A percentile compares a stretch with the other conserved stretches of the same genome.
phyloP scores from a whole-genome alignment of 2,113 vertebrate genomes.

The Meleagris gallopavo region DNA sequence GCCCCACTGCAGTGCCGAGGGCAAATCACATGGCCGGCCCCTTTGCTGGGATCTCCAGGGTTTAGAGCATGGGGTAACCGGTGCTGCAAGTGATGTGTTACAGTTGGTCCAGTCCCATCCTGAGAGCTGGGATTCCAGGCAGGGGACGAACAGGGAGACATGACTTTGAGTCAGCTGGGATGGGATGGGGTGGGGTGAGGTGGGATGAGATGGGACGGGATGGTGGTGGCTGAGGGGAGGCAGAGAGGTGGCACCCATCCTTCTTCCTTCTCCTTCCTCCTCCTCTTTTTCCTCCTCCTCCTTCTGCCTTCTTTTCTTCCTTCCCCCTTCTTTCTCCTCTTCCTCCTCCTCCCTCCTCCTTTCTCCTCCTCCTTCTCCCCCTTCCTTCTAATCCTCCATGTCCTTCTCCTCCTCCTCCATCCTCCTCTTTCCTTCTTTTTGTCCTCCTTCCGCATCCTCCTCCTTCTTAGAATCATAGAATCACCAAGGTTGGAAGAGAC shows the following conservation, averaged over 20 bases:
- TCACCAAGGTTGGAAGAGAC: too few relatives aligned
- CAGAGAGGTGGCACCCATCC: neutral
- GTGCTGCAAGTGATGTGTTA: neutral
- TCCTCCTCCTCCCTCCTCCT: neutral
- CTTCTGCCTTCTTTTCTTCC: neutral
- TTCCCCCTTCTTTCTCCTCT: too few relatives aligned
- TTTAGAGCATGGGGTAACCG: neutral
- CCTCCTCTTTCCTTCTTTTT: neutral
- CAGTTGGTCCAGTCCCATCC: neutral
- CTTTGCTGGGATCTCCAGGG: neutral
- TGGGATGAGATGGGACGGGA: neutral
- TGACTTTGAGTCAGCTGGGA: neutral
- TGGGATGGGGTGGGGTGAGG: neutral
- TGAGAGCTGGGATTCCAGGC: neutral
- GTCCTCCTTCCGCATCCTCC: neutral
- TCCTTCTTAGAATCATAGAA: neutral
- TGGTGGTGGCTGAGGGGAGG: neutral
- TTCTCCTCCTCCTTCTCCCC: neutral
- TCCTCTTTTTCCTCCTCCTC: too few relatives aligned
- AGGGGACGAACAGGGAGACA: neutral
- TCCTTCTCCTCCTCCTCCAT: neutral
- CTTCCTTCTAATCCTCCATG: neutral
- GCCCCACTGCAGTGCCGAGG: accelerated
- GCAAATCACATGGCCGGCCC: neutral
- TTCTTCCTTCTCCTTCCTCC: neutral